Percentiles rank a stretch among this genome's conserved stretches.
Conservation (phyloP, 2,888 invertebrate species). For the Bugulina stolonifera region DNA sequence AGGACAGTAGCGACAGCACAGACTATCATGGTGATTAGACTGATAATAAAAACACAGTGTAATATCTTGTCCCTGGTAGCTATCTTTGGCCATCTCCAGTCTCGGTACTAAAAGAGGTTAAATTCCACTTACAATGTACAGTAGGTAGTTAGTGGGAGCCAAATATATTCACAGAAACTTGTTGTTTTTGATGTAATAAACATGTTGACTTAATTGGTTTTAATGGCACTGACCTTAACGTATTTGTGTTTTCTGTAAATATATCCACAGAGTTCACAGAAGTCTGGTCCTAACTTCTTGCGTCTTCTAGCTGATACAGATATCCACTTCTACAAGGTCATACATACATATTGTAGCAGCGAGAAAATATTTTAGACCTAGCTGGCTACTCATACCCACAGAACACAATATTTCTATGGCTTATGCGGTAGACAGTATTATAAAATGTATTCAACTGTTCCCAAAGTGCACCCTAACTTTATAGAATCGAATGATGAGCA, state of each 20-base stretch:
- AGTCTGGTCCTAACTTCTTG: slow-evolving; percentile 50
- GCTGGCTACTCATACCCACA: too few species aligned
- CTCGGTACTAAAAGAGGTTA: slow-evolving; percentile 55
- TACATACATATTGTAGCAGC: slow-evolving; percentile 10
- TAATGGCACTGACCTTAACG: slow-evolving; percentile 54
- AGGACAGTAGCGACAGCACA: slow-evolving; percentile 57
- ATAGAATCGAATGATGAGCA: too few species aligned
- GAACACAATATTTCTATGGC: too few species aligned
- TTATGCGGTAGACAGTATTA: too few species aligned
- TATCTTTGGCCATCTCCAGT: slow-evolving; percentile 56
- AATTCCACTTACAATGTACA: too few species aligned
- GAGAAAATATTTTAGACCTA: too few species aligned
- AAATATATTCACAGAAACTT: too few species aligned
- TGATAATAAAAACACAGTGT: slow-evolving; percentile 55
- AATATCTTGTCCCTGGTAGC: slow-evolving; percentile 55
- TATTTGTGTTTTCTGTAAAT: slow-evolving; percentile 56
- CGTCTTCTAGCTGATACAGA: slow-evolving; percentile 55
- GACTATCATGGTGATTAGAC: slow-evolving; percentile 55
- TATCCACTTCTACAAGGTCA: slow-evolving; percentile 56
- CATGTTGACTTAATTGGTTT: too few species aligned
- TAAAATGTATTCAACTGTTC: too few species aligned
- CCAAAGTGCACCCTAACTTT: too few species aligned
- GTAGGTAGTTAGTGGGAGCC: too few species aligned
- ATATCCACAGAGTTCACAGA: slow-evolving; percentile 58
- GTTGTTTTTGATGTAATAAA: too few species aligned